Percentiles rank a stretch among this genome's conserved stretches.
These are phyloP conservation scores for Allygus modestus DNA, from an alignment of 2,888 invertebrate species.

Conservation along the genomic window DNA sequence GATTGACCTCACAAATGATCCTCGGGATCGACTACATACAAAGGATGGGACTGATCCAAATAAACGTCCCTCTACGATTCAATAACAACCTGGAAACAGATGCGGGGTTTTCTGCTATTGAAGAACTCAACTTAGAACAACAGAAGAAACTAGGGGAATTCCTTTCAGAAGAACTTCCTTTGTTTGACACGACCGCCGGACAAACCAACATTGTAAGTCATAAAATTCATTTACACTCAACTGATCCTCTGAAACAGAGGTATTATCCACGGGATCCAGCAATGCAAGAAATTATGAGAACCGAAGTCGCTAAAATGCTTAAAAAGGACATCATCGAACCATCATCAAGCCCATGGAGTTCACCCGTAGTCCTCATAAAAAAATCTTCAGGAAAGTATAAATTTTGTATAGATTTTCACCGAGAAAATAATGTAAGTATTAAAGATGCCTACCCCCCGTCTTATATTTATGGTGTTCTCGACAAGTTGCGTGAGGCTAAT, in stretches of 20 bases:
- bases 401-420: constrained; percentile 65
- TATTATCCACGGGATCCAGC: constrained; percentile 21
- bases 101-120: not conserved
- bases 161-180: not conserved
- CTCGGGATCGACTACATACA: not conserved
- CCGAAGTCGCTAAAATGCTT: constrained; percentile 69
- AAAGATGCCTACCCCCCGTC: constrained; percentile 67
- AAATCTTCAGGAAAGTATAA: constrained; percentile 67
- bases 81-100: not conserved
- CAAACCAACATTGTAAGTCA: not conserved
- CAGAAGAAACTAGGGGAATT: not conserved
- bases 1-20: not conserved
- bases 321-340: constrained; percentile 68
- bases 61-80: not conserved
- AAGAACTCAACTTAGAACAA: not conserved
- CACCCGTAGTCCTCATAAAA: constrained; percentile 69
- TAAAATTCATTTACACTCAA: not conserved
- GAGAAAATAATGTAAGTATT: constrained; percentile 65
- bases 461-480: constrained; percentile 3
- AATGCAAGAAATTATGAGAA: constrained; percentile 64
- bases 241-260: not conserved
- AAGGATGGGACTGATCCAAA: not conserved
- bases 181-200: not conserved
- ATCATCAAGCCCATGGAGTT: constrained; percentile 69
- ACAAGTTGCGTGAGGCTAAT: constrained; percentile 14